Evolutionary conservation across 2,113 vertebrate genomes (phyloP).

Genomic region (Menidia beryllina): DNA sequence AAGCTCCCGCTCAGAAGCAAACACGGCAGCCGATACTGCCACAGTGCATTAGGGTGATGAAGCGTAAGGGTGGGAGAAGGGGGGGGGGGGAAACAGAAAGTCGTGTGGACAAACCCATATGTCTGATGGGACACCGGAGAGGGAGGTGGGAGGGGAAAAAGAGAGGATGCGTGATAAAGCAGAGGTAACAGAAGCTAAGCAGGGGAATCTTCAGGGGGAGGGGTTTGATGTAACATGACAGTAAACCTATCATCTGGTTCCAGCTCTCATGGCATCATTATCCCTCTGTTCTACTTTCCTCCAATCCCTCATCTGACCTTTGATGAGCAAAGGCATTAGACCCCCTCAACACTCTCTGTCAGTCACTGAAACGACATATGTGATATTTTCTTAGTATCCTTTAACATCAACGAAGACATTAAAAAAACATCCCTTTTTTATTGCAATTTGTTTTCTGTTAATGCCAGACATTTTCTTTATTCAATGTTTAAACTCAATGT

Average conservation of each 20-base stretch:
- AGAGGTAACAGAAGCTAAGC: slow-evolving; percentile 22
- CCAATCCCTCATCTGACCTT: slow-evolving; percentile 2
- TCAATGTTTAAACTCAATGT: no score
- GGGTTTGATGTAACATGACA: slow-evolving; percentile 31
- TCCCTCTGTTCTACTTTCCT: slow-evolving; percentile 17
- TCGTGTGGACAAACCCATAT: slow-evolving; percentile 51
- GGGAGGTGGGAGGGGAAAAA: slow-evolving; percentile 20
- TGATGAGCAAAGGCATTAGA: not conserved
- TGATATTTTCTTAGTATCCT: not conserved
- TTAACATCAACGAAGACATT: not conserved
- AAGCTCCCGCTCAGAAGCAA: slow-evolving; percentile 54
- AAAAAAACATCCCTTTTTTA: not conserved
- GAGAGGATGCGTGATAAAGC: slow-evolving; percentile 57
- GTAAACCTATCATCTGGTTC: slow-evolving; percentile 16
- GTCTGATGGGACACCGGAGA: slow-evolving; percentile 33
- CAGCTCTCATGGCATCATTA: slow-evolving; percentile 25
- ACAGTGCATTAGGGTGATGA: slow-evolving; percentile 75
- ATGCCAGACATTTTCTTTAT: no score
- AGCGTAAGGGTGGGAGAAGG: slow-evolving; percentile 43
- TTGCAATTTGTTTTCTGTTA: no score
- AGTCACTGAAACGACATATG: not conserved
- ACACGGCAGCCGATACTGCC: slow-evolving; percentile 63
- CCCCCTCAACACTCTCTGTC: not conserved
- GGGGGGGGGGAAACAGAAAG: slow-evolving; percentile 11
- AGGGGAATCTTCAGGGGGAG: slow-evolving; percentile 25